phyloP scores from a whole-genome alignment of 2,113 vertebrate genomes.

The Channa argus region DNA sequence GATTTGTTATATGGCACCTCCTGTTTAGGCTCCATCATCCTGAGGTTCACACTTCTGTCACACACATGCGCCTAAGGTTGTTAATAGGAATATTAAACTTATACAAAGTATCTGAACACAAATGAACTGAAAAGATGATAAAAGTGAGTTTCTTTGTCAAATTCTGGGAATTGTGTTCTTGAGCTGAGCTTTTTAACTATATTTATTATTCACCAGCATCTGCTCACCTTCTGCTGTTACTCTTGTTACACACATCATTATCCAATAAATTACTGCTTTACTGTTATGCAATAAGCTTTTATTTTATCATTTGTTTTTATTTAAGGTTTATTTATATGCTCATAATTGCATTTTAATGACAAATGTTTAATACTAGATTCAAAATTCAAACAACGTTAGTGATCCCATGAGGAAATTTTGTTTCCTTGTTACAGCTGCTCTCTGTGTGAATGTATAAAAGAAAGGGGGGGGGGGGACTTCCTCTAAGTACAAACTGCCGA shows the following conservation, averaged over 20 bases:
- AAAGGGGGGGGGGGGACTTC: no score
- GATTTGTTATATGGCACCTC: neutral
- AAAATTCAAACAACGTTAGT: no score
- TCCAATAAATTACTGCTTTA: conserved; percentile 48
- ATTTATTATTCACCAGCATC: conserved; percentile 17
- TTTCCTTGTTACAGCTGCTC: no score
- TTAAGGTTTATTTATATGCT: neutral
- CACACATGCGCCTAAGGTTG: neutral
- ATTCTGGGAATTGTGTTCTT: conserved; percentile 11
- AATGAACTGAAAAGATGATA: neutral
- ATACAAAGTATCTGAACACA: neutral
- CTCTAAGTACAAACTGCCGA: no score
- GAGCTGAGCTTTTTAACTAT: neutral
- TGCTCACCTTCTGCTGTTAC: conserved; percentile 21
- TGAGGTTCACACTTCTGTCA: neutral
- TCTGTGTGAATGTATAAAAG: no score
- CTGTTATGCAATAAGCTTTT: conserved; percentile 31
- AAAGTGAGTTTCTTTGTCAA: neutral
- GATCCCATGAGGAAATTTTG: no score
- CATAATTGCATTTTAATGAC: no score
- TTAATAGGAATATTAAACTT: neutral
- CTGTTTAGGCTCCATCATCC: neutral
- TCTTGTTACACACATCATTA: conserved; percentile 1
- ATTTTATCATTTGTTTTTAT: neutral
- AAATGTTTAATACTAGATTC: no score